Conservation (phyloP, 2,113 vertebrate genomes). For the Rhombomys opimus region DNA sequence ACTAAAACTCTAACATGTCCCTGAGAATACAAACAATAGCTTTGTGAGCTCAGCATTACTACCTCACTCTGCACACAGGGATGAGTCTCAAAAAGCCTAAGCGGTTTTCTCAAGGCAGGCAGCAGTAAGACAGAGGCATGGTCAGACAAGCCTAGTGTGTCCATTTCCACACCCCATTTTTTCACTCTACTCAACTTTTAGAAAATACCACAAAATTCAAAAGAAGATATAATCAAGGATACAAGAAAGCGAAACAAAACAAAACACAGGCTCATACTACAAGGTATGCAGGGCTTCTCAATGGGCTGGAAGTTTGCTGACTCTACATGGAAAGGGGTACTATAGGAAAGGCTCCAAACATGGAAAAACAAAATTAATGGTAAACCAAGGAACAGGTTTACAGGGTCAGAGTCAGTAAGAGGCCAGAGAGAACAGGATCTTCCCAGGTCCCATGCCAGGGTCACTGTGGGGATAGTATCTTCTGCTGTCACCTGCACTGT, state of each 20-base stretch:
- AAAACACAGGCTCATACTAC: neutral
- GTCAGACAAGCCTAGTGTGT: neutral
- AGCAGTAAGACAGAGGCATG: neutral
- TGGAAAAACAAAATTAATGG: neutral
- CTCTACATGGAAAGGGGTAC: too few relatives aligned
- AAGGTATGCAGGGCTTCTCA: fast-evolving
- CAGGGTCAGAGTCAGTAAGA: neutral
- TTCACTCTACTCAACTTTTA: neutral
- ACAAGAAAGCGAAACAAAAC: neutral
- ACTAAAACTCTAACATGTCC: neutral
- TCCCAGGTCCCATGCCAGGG: neutral
- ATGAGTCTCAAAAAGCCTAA: neutral
- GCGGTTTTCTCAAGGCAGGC: neutral
- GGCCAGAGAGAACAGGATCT: neutral
- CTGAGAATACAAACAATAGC: neutral
- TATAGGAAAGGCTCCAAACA: neutral
- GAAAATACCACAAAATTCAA: neutral
- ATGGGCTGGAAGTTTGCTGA: neutral
- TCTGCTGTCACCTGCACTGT: neutral
- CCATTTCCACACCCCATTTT: neutral
- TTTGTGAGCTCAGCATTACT: neutral
- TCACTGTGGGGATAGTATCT: neutral
- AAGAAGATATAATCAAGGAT: neutral
- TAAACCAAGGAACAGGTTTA: neutral
- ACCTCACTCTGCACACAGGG: neutral